Evolutionary conservation across 2,113 vertebrate genomes (phyloP), one percentile per base, ranked within the genome.

Genomic region (Xiphias gladius): DNA sequence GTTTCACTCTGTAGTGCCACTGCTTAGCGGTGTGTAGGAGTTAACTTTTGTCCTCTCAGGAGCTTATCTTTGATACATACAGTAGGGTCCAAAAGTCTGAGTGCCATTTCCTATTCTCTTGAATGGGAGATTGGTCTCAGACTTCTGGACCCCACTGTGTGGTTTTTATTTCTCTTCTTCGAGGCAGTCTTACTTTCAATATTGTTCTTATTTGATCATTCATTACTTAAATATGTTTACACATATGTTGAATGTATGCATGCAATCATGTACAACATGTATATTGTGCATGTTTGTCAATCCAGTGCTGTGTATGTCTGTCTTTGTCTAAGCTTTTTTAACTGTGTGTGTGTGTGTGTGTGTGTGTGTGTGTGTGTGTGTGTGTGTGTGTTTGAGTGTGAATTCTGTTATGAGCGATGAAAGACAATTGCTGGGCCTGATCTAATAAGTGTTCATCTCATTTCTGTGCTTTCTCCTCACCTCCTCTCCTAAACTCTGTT

Each of bases 391-490:
- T 78, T 22, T 78, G 82, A 32, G 83, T 70, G 77, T 82, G 82
- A 91, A 91, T 92, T 88, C 80, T 88, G 72, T 86, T 80, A 70
- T 80, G 71, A 89, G 92, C 39, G 50, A 73, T 65, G 69, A 86
- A 85, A 92, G 87, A 92, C 84, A 89, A 92, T 93, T 93, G 92
- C 84, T 87, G 14, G 68, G 72, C 91, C 84, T 95, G 94, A 96
- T 96, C 93, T 95, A 96, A 96, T 96, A 95, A 95, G 88, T 79
- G 88, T 93, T 95, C 94, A 95, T 96, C 92, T 95, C 87, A 94
- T 95, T 94, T 94, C 90, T 86, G 92, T 88, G 92, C 81, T 76
- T 92, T 91, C 91, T 88, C 91, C 87, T 92, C 94, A 93, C 92
- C 94, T 92, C 89, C 76, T 80, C 84, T 81, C 86, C 80, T 74